Evolutionary conservation across 2,113 vertebrate genomes (phyloP), one percentile per base, ranked within the genome.

Genomic region (Rynchops niger): DNA sequence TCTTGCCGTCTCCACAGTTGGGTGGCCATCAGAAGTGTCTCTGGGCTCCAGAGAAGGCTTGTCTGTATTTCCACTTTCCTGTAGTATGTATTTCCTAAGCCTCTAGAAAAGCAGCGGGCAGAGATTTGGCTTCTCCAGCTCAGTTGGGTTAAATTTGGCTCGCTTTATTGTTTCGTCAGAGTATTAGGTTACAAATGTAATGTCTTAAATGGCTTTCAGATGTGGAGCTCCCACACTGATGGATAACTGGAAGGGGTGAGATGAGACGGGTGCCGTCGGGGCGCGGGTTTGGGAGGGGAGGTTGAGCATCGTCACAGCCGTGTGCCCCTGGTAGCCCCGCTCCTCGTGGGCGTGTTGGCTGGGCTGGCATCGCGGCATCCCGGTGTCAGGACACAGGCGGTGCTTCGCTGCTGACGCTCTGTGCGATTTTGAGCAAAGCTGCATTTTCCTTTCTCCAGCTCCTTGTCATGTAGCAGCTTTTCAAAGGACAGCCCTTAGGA

Each of bases 361-460:
- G 58, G 55, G 73, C 78, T 73, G 82, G 20, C 55, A 11, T 61
- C 11, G 4, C 55, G 20, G 79, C 29, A 15, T 42, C 58, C 72
- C 8, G 0, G 2, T 1, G 42, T 25, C 6, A 15, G 47, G 56
- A 30, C 25, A 7, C 45, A 7, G 52, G 18, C 3, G 12, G 1
- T 36, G 83, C 47, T 70, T 70, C 71, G 52, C 45, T 6, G 5
- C 74, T 67, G 56, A 13, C 32, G 12, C 56, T 38, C 15, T 1
- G 34, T 15, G 61, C 58, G 30, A 0, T 82, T 71, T 49, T 26
- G 15, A 63, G n/a, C 62, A 29, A 29, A 59, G 71, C 36, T 61
- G 58, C 11, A 0, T 15, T 76, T 62, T 49, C 23, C 27, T 9
- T 27, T 15, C 17, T 47, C 66, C 8, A 4, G 45, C 50, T 86